Percentiles rank a stretch among this genome's conserved stretches.
These are phyloP conservation scores for Phrynosoma blainvillii DNA, from an alignment of 2,113 vertebrate species.

Conservation along the genomic window DNA sequence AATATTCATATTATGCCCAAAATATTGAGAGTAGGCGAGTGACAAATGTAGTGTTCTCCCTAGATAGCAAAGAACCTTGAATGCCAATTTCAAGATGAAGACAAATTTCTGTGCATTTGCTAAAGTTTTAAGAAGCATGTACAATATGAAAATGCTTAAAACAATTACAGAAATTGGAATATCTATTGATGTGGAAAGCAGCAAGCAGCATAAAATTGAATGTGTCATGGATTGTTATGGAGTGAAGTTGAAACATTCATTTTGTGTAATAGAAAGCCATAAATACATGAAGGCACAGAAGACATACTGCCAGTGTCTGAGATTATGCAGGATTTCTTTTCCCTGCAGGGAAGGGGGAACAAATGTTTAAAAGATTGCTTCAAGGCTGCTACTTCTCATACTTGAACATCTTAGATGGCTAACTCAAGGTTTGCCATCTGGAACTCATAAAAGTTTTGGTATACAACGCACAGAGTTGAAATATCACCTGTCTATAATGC, in stretches of 20 bases:
- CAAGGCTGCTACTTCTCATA: conserved; percentile 31
- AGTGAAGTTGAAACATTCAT: conserved; percentile 57
- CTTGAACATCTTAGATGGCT: conserved; percentile 21
- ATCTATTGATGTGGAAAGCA: conserved; percentile 61
- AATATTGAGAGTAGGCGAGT: conserved; percentile 12
- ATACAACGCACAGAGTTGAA: neutral
- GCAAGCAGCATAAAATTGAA: conserved; percentile 61
- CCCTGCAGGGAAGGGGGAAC: neutral
- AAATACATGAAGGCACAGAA: conserved; percentile 54
- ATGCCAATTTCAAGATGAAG: conserved; percentile 46
- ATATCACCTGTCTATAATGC: neutral
- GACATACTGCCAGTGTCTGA: conserved; percentile 35
- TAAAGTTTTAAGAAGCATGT: conserved; percentile 30
- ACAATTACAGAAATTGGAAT: conserved; percentile 54
- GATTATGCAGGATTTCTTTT: conserved; percentile 47
- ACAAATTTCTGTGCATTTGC: conserved; percentile 47
- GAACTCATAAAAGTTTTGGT: conserved; percentile 24
- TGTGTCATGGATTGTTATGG: conserved; percentile 58
- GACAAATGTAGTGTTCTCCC: neutral
- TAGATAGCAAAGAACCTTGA: conserved; percentile 7
- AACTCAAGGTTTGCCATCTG: conserved; percentile 43
- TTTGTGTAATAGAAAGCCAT: conserved; percentile 61
- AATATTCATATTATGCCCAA: conserved; percentile 16
- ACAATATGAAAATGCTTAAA: conserved; percentile 47
- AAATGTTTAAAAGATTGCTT: conserved; percentile 32